phyloP scores from a whole-genome alignment of 1,140 invertebrate genomes.

The Apis laboriosa region DNA sequence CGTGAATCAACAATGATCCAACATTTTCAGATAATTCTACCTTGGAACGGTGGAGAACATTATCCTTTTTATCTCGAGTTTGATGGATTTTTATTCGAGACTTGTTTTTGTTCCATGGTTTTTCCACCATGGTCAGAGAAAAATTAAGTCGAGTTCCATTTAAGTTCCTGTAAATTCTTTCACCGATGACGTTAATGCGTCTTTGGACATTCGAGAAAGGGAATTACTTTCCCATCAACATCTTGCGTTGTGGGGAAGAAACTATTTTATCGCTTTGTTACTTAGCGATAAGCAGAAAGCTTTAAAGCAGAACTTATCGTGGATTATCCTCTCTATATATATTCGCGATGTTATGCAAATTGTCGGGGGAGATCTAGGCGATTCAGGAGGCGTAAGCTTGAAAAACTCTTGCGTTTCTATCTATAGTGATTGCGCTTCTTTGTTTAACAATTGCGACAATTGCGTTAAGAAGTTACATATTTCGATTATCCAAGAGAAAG shows the following conservation, averaged over 20 bases:
- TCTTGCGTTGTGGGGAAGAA: neutral
- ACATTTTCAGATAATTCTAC: neutral
- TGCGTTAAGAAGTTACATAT: too few relatives aligned
- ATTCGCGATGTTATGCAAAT: conserved; percentile 65
- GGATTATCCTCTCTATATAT: conserved; percentile 60
- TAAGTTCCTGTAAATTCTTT: conserved; percentile 1
- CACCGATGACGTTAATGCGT: neutral
- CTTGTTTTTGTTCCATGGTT: neutral
- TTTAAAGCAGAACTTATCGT: conserved; percentile 52
- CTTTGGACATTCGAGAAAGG: neutral
- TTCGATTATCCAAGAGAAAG: too few relatives aligned
- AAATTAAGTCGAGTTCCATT: neutral
- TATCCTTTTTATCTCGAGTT: neutral
- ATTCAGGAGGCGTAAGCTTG: conserved; percentile 21
- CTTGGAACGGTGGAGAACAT: neutral
- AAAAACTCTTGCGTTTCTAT: conserved; percentile 35
- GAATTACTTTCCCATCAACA: conserved; percentile 35
- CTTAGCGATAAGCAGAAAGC: conserved; percentile 56
- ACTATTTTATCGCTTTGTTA: conserved; percentile 60
- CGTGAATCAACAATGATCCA: neutral
- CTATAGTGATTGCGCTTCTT: neutral
- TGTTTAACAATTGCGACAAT: too few relatives aligned
- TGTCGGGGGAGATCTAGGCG: conserved; percentile 7
- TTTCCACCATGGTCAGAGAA: neutral
- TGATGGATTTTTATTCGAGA: neutral